A percentile compares a stretch with the other conserved stretches of the same genome.
These are phyloP conservation scores for Dioctria rufipes DNA, from an alignment of 2,888 invertebrate species.

Conservation along the genomic window DNA sequence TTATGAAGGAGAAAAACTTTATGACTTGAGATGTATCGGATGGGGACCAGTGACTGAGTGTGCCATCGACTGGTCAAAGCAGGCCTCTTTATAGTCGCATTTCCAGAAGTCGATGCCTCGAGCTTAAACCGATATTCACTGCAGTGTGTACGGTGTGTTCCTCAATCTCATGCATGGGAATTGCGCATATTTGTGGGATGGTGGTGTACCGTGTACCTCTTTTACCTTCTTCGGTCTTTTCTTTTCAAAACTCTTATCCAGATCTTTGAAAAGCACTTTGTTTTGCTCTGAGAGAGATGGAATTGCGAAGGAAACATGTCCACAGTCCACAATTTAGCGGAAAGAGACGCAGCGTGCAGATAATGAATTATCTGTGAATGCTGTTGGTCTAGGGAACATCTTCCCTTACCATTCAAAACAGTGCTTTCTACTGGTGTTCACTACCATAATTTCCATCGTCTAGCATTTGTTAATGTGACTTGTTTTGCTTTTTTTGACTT, in stretches of 20 bases:
- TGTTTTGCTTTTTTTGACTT: slow-evolving; percentile 16
- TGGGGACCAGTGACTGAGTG: slow-evolving; percentile 72
- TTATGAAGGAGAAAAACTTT: slow-evolving; percentile 62
- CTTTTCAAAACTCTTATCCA: slow-evolving; percentile 28
- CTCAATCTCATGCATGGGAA: too few relatives aligned
- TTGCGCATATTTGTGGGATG: too few relatives aligned
- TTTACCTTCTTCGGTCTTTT: slow-evolving; percentile 10
- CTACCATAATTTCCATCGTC: background rate
- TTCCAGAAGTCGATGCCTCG: slow-evolving; percentile 41
- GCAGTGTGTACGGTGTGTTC: too few relatives aligned
- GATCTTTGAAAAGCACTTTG: slow-evolving; percentile 25
- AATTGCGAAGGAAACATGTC: slow-evolving; percentile 29
- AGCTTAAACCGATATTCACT: background rate
- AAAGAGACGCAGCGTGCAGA: background rate
- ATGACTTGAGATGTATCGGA: slow-evolving; percentile 69
- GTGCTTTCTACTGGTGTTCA: too few relatives aligned
- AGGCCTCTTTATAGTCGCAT: slow-evolving; percentile 70
- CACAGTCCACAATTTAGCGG: background rate
- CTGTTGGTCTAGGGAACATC: slow-evolving; percentile 11
- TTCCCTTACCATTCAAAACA: slow-evolving; percentile 10
- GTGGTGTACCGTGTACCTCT: too few relatives aligned
- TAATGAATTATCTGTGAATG: slow-evolving; percentile 8
- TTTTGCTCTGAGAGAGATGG: slow-evolving; percentile 30
- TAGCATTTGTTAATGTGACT: background rate
- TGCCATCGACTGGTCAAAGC: slow-evolving; percentile 64